Conservation (phyloP, 2,113 vertebrate genomes). For the Heliornis fulica region DNA sequence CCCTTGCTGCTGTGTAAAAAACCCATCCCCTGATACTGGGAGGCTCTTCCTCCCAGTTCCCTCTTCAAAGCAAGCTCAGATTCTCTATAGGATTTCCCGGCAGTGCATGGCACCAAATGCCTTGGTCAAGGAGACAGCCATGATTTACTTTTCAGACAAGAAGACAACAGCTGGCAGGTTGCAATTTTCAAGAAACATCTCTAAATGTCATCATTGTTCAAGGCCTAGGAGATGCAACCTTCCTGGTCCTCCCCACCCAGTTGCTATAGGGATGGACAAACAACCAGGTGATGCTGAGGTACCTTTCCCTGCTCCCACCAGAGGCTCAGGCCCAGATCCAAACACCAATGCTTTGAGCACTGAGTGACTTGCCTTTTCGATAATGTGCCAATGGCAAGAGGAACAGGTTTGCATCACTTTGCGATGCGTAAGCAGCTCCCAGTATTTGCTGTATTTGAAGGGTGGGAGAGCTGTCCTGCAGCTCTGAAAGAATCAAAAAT, state of each 20-base stretch:
- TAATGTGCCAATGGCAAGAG: background rate
- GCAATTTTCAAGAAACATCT: background rate
- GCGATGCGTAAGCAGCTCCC: accelerated
- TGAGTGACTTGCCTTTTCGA: background rate
- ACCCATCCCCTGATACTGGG: background rate
- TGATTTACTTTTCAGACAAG: background rate
- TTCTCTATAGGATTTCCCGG: background rate
- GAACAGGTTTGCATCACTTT: background rate
- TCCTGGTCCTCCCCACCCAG: background rate
- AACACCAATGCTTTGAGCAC: background rate
- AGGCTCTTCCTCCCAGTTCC: background rate
- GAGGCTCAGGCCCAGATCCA: background rate
- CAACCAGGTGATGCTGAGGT: background rate
- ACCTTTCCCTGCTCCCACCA: background rate
- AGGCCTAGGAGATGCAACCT: background rate
- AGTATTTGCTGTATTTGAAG: background rate
- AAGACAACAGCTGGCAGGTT: background rate
- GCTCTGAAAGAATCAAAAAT: background rate
- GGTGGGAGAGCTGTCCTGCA: background rate
- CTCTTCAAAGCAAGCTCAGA: background rate
- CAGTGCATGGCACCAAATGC: background rate
- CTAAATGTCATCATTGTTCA: accelerated
- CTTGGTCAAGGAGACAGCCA: background rate
- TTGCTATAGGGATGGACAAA: background rate
- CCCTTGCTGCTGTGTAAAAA: background rate